Evolutionary conservation across 2,888 invertebrate genomes (phyloP).

Genomic region (Loripinus fragilis): DNA sequence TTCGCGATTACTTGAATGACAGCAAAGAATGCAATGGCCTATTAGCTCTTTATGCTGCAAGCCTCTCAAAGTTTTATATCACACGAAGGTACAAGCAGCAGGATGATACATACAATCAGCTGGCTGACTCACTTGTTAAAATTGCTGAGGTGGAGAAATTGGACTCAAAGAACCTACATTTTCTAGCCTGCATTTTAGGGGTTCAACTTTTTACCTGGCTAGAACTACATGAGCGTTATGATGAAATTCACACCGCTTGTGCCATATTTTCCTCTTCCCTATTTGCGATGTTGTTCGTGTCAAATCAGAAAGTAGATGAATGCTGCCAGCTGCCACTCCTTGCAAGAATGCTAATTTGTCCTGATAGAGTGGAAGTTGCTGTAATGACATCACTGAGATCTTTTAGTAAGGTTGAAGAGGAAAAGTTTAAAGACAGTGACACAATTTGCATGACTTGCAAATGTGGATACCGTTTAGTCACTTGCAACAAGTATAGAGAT

Average conservation of each 20-base stretch:
- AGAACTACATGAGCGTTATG: not conserved
- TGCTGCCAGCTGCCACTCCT: not conserved
- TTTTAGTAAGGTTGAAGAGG: too few species aligned
- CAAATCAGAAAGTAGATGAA: not conserved
- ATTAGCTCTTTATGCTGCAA: not conserved
- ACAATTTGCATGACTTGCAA: too few species aligned
- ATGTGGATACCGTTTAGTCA: constrained; percentile 1
- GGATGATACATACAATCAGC: not conserved
- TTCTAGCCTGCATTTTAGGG: not conserved
- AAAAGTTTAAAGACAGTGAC: too few species aligned
- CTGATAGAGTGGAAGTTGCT: too few species aligned
- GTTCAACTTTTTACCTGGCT: not conserved
- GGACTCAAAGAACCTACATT: not conserved
- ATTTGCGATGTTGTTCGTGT: not conserved
- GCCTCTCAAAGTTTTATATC: not conserved
- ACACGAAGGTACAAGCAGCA: not conserved
- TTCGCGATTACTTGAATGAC: not conserved
- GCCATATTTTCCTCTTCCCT: not conserved
- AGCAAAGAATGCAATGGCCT: not conserved
- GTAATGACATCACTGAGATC: too few species aligned
- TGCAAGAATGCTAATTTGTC: not conserved
- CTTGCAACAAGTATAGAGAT: not conserved
- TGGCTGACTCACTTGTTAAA: not conserved
- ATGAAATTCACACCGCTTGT: not conserved
- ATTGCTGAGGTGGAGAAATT: not conserved